Percentiles rank a stretch among this genome's conserved stretches.
Evolutionary conservation across 2,888 invertebrate species (phyloP).

Genomic region (Conomelus anceps): DNA sequence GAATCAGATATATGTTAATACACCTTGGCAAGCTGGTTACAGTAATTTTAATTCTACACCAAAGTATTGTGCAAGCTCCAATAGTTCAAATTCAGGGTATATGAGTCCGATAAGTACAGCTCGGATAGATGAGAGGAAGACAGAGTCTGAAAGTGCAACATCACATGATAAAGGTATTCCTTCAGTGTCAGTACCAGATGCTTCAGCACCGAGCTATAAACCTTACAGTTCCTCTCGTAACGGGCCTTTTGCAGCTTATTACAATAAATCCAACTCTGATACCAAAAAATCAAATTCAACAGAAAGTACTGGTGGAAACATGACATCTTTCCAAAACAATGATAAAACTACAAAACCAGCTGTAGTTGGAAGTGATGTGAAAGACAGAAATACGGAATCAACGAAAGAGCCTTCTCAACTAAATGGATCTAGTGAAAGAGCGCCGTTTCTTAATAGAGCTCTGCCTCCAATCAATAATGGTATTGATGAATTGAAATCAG

Average conservation of each 20-base stretch:
- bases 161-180: conserved; percentile 8
- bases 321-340: background rate
- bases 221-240: conserved; percentile 33
- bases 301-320: background rate
- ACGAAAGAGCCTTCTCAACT: background rate
- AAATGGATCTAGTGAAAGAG: background rate
- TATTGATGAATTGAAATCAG: conserved; percentile 11
- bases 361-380: background rate
- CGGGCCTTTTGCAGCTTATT: conserved; percentile 35
- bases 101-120: conserved; percentile 50
- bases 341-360: background rate
- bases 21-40: conserved; percentile 34
- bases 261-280: conserved; percentile 23
- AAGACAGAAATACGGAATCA: background rate
- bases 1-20: conserved; percentile 37
- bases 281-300: background rate
- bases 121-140: conserved; percentile 43
- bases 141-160: background rate
- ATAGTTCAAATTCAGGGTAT: conserved; percentile 46
- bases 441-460: background rate
- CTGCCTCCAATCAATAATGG: background rate
- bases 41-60: conserved; percentile 27
- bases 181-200: conserved; percentile 26
- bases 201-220: conserved; percentile 33
- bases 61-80: conserved; percentile 30